Evolutionary conservation across 1,140 invertebrate genomes (phyloP), one percentile per base, ranked within the genome.

Genomic region (Drosophila tristis): DNA sequence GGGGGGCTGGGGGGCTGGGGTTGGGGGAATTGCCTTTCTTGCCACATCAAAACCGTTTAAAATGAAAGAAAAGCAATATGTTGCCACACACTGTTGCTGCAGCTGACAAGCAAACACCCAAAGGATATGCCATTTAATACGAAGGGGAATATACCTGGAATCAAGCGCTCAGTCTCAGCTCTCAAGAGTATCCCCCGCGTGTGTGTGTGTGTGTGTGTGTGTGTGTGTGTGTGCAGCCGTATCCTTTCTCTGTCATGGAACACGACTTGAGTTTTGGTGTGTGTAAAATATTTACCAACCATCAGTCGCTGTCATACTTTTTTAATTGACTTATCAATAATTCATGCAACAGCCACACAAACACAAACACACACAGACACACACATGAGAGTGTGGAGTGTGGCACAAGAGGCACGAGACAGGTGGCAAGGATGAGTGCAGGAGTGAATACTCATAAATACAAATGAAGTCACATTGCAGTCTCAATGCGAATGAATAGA

Each of bases 261-360:
- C 48, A 42, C 51, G 56, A 42, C 73, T 68, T 70, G 74, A 68
- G 61, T 39, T 39, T 39, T 13, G 11, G 45, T 56, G 51, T 66
- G 48, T 64, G 74, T 87, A 73, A 85, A 85, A 85, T 81, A 72
- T 71, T 87, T 81, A 75, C 75, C 74, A 79, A 60, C 64, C 78
- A 75, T 80, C 87, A 82, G 82, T 80, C 70, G 80, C 87, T 84
- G 81, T 90, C 79, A 90, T 90, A 84, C 79, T 84, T 90, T 90
- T 90, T 90, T 90, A 90, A 90, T 90, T 90, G 87, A 90, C 87
- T 90, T 87, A 90, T 89, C 80, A 89, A 89, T 90, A 89, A 90
- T 90, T 90, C 80, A 90, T 90, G 87, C 64, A 60, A 54, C 65
- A 42, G 47, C 29, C 56, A 56, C 42, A 59, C 47, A 76, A 57